Evolutionary conservation across 1,140 invertebrate genomes (phyloP).

Genomic region (Drosophila setifemur): DNA sequence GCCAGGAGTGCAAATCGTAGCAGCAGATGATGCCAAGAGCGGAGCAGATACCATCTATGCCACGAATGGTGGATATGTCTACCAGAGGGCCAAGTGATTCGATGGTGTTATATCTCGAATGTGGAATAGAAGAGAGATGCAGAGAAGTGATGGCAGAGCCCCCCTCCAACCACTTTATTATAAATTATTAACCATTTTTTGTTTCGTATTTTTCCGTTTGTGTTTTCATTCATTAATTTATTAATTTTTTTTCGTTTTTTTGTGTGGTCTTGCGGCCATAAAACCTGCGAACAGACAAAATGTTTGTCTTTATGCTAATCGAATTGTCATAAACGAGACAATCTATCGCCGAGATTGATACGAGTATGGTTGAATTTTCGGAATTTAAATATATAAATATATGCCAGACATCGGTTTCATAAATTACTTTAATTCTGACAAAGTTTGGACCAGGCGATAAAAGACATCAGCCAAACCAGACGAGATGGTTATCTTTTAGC

Average conservation of each 20-base stretch:
- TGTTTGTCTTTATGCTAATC: conserved; percentile 48
- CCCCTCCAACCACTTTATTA: conserved; percentile 37
- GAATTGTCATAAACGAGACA: conserved; percentile 28
- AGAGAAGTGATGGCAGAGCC: too few species aligned
- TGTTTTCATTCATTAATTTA: conserved; percentile 7
- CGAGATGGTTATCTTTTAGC: not conserved
- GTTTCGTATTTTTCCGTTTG: not conserved
- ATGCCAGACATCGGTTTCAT: conserved; percentile 12
- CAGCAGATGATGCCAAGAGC: conserved; percentile 20
- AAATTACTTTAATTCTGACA: conserved; percentile 19
- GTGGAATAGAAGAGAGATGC: not conserved
- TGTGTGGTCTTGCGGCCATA: conserved; percentile 21
- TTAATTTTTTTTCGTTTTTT: not conserved
- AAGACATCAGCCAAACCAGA: not conserved
- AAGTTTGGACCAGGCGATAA: not conserved
- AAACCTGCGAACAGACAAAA: conserved; percentile 23
- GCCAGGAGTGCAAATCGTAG: not conserved
- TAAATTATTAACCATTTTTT: conserved; percentile 68
- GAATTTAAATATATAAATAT: too few species aligned
- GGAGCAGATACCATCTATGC: conserved; percentile 61
- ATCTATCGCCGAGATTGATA: conserved; percentile 23
- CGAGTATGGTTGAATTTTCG: not conserved
- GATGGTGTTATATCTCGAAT: conserved; percentile 29
- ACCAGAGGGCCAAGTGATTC: conserved; percentile 52
- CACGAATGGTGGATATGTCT: conserved; percentile 75